These are phyloP conservation scores for Himantopus leucocephalus DNA, from an alignment of 2,113 vertebrate genomes.

Conservation along the genomic window DNA sequence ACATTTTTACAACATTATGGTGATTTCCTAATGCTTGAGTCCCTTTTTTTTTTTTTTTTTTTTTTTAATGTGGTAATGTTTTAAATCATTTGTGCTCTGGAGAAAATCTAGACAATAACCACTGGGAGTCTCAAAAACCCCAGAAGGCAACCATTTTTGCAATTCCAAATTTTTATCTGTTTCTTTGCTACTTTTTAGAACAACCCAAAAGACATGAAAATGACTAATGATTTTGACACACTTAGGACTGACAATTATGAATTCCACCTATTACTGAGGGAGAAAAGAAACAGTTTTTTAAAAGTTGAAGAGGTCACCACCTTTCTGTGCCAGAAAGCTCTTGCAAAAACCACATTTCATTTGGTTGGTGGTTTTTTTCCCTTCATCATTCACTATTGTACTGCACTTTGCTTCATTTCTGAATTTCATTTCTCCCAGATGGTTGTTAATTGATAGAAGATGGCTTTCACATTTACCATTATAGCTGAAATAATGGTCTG, in stretches of 20 bases:
- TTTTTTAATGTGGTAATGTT: neutral
- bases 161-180: neutral
- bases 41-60: neutral
- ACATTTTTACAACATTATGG: neutral
- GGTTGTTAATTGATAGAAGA: conserved; percentile 56
- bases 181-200: neutral
- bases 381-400: conserved; percentile 3
- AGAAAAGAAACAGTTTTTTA: neutral
- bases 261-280: neutral
- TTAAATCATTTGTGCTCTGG: neutral
- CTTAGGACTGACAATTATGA: neutral
- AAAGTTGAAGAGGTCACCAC: neutral
- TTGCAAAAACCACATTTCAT: neutral
- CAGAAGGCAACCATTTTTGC: neutral
- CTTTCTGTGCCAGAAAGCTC: neutral
- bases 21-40: neutral
- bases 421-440: conserved; percentile 27
- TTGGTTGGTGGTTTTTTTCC: neutral
- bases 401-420: conserved; percentile 1
- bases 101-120: neutral
- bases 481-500: conserved; percentile 42
- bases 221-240: neutral
- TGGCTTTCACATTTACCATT: conserved; percentile 42
- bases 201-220: neutral
- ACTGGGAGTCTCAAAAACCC: neutral